These are phyloP conservation scores for Hypsopygia costalis DNA, from an alignment of 2,888 invertebrate species.

Conservation along the genomic window DNA sequence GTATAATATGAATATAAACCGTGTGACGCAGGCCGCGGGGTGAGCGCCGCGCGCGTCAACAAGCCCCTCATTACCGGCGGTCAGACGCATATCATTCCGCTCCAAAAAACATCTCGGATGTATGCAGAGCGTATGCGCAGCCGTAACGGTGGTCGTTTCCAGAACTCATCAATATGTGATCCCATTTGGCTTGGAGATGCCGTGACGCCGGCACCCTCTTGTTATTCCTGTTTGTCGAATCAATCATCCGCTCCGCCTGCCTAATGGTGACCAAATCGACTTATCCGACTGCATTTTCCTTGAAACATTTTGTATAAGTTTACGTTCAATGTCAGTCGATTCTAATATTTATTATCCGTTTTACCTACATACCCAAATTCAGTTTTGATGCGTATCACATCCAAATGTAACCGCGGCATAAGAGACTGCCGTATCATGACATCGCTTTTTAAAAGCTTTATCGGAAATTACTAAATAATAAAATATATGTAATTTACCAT, in stretches of 20 bases:
- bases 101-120: conserved; percentile 29
- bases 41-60: neutral
- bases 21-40: neutral
- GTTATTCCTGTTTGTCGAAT: conserved; percentile 4
- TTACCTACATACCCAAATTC: too few relatives aligned
- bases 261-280: neutral
- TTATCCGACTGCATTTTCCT: neutral
- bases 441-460: too few relatives aligned
- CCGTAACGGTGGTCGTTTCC: conserved; percentile 31
- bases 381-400: too few relatives aligned
- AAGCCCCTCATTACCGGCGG: neutral
- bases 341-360: too few relatives aligned
- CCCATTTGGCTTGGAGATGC: conserved; percentile 55
- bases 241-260: neutral
- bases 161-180: conserved; percentile 63
- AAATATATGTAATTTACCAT: too few relatives aligned
- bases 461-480: too few relatives aligned
- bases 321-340: neutral
- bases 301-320: neutral
- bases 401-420: too few relatives aligned
- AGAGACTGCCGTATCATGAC: too few relatives aligned
- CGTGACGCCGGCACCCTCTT: conserved; percentile 19
- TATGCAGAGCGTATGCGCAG: conserved; percentile 39
- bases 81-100: conserved; percentile 14
- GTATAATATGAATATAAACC: too few relatives aligned